Evolutionary conservation across 2,113 vertebrate genomes (phyloP), one percentile per base, ranked within the genome.

Genomic region (Sialia sialis): DNA sequence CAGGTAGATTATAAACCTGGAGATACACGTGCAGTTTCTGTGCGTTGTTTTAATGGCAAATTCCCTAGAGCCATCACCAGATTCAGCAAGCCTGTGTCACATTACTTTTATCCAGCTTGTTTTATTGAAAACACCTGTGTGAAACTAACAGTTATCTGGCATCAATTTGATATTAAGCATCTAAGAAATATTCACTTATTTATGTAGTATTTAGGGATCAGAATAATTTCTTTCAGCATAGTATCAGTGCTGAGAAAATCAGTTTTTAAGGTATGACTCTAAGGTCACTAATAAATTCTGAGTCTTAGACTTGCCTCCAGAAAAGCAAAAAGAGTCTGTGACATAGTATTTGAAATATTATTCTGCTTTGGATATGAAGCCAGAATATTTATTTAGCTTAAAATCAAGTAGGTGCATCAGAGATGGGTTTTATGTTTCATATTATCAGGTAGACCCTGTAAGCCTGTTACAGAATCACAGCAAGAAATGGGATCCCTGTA

Each of bases 71-170:
- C 58, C 23, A n/a, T 88, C 55, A 80, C 38, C 48, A 69, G 63
- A 88, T 92, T 87, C 74, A 76, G 54, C 68, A 69, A 91, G 80
- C 32, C 85, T 94, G 82, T 76, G n/a, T 80, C 80, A 48, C 52
- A 44, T 96, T 96, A 84, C 63, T 88, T 78, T 83, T 89, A 85
- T 52, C 46, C 55, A 72, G 25, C 76, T 67, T 81, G 5, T 56
- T 94, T 90, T 85, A 96, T 91, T 88, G 75, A 67, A 90, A 94
- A 90, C 91, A 94, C 48, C 66, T 97, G 94, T 52, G 30, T 38
- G 38, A 92, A 84, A 60, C 56, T 77, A 67, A n/a, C 7, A 48
- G n/a, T 60, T 96, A 60, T 55, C 83, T 90, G 89, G 76, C 73
- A 89, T 64, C 0, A 0, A 46, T 84, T 77, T 8, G 16, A 44